phyloP scores from a whole-genome alignment of 2,797 vertebrate genomes.

The Characodon lateralis region DNA sequence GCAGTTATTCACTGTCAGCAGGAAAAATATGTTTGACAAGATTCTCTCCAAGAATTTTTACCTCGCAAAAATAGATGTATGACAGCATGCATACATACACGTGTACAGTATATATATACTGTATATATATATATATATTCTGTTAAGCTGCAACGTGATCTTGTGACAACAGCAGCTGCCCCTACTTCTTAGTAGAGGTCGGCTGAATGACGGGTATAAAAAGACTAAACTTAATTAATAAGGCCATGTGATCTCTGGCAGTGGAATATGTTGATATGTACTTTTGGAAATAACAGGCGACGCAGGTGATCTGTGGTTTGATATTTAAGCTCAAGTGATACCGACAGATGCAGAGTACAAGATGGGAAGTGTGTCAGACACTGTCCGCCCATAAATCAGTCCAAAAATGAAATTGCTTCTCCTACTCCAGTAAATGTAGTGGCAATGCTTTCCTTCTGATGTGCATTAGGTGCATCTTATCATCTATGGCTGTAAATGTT shows the following conservation, averaged over 20 bases:
- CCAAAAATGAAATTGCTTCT: conserved; percentile 46
- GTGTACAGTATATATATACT: background rate
- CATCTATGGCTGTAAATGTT: conserved; percentile 52
- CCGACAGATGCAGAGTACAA: conserved; percentile 39
- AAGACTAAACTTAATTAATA: conserved; percentile 59
- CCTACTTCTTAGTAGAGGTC: conserved; percentile 55
- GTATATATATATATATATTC: background rate
- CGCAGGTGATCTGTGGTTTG: conserved; percentile 27
- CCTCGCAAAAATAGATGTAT: background rate
- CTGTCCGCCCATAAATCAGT: conserved; percentile 29
- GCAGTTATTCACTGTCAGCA: background rate
- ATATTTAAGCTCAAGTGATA: conserved; percentile 48
- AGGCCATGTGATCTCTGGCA: conserved; percentile 43
- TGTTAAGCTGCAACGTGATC: conserved; percentile 29
- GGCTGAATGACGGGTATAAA: conserved; percentile 60
- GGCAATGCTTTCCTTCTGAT: conserved; percentile 44
- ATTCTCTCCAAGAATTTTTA: background rate
- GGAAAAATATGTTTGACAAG: background rate
- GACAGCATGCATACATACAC: background rate
- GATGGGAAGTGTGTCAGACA: conserved; percentile 30
- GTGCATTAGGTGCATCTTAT: conserved; percentile 46
- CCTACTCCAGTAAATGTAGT: conserved; percentile 23
- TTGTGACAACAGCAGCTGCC: conserved; percentile 59
- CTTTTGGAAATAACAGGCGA: conserved; percentile 29
- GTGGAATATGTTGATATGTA: conserved; percentile 45